Conservation (phyloP, 2,797 vertebrate genomes). For the Sylvia borin region DNA sequence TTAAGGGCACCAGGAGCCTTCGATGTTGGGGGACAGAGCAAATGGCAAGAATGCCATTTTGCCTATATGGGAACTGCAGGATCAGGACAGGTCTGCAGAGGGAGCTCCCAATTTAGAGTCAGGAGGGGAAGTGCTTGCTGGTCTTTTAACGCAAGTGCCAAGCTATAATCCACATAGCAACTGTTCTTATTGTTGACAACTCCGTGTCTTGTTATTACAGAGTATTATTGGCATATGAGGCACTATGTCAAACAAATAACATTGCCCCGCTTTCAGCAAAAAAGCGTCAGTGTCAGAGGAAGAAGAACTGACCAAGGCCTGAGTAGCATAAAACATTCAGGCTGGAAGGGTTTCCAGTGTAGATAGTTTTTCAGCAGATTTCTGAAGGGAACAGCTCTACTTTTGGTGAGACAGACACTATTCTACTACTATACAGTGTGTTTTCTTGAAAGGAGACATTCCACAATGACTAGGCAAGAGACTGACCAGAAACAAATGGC, state of each 20-base stretch:
- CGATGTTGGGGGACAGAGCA: too few species aligned
- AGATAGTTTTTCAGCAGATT: not conserved
- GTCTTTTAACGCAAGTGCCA: not conserved
- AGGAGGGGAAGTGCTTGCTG: not conserved
- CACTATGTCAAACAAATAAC: not conserved
- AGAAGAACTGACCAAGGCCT: not conserved
- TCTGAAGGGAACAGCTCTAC: not conserved
- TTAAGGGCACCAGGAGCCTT: not conserved
- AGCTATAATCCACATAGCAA: not conserved
- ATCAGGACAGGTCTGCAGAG: slow-evolving; percentile 47
- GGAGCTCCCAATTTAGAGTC: slow-evolving; percentile 53
- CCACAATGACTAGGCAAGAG: not conserved
- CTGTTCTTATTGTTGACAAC: not conserved
- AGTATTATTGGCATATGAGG: not conserved
- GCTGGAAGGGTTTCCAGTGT: not conserved
- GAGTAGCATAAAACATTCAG: not conserved
- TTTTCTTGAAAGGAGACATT: not conserved
- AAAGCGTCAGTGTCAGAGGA: not conserved
- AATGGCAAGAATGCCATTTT: not conserved
- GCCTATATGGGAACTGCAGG: not conserved
- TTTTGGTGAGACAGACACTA: not conserved
- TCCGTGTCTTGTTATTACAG: not conserved
- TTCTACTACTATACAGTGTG: not conserved
- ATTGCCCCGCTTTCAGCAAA: not conserved
- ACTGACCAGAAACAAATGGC: not conserved